Evolutionary conservation across 2,888 invertebrate species (phyloP).

Genomic region (Agrochola lychnidis): DNA sequence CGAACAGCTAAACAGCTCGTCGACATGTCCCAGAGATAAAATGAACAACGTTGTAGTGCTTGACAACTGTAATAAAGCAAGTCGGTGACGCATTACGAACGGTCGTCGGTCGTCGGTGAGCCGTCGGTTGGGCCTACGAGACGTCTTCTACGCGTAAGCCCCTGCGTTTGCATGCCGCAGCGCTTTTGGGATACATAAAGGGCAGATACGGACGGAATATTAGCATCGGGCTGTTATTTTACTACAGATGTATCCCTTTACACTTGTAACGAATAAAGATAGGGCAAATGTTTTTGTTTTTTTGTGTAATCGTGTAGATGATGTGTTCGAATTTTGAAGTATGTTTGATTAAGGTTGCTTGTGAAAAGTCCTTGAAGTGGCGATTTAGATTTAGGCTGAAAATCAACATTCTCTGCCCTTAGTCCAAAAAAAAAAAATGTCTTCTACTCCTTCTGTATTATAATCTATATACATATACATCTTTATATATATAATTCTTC

Average conservation of each 20-base stretch:
- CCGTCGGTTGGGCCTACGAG: constrained; percentile 49
- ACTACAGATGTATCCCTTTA: constrained; percentile 48
- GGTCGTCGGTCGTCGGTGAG: constrained; percentile 56
- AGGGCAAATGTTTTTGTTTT: constrained; percentile 35
- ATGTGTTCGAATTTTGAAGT: constrained; percentile 10
- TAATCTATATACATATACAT: too few species aligned
- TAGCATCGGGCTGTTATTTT: constrained; percentile 49
- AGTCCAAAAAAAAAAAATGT: too few species aligned
- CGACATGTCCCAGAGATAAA: constrained; percentile 68
- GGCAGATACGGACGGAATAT: constrained; percentile 52
- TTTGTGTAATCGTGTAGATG: constrained; percentile 17
- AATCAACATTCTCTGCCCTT: too few species aligned
- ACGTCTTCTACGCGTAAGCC: constrained; percentile 53
- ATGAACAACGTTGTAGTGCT: constrained; percentile 67
- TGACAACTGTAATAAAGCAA: constrained; percentile 70
- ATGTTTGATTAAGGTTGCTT: background rate
- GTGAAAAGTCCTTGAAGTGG: background rate
- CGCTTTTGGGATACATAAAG: constrained; percentile 56
- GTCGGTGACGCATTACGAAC: constrained; percentile 64
- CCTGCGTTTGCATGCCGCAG: constrained; percentile 62
- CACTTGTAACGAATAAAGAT: constrained; percentile 52
- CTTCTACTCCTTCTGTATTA: too few species aligned
- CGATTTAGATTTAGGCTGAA: background rate
- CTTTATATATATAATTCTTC: too few species aligned
- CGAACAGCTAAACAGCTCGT: constrained; percentile 61